These are phyloP conservation scores for Drosophila eohydei DNA, from an alignment of 2,888 invertebrate genomes.

Conservation along the genomic window DNA sequence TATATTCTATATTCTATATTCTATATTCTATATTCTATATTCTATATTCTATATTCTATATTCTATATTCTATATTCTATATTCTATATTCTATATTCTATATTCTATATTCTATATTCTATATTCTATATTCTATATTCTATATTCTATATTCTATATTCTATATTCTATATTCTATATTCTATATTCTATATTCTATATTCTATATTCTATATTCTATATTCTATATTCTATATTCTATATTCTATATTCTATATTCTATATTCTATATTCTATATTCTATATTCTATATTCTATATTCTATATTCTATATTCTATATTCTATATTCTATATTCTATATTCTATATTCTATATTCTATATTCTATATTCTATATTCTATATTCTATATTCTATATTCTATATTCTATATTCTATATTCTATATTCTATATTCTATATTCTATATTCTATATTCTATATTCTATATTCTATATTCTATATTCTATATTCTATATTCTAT, in stretches of 20 bases:
- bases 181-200: constrained; percentile 6
- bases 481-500: neutral
- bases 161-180: constrained; percentile 6
- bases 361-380: constrained; percentile 2
- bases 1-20: constrained; percentile 3
- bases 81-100: constrained; percentile 4
- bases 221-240: constrained; percentile 5
- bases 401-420: constrained; percentile 2
- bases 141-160: constrained; percentile 6
- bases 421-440: constrained; percentile 3
- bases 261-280: constrained; percentile 5
- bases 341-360: constrained; percentile 1
- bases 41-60: constrained; percentile 1
- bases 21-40: constrained; percentile 1
- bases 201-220: constrained; percentile 7
- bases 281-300: constrained; percentile 5
- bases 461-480: neutral
- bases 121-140: constrained; percentile 3
- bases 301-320: constrained; percentile 7
- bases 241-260: constrained; percentile 7
- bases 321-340: constrained; percentile 2
- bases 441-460: neutral
- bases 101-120: constrained; percentile 4
- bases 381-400: neutral
- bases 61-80: constrained; percentile 4